Base-by-base conservation (phyloP, 2,113 vertebrate genomes). In the Dromiciops gliroides region DNA sequence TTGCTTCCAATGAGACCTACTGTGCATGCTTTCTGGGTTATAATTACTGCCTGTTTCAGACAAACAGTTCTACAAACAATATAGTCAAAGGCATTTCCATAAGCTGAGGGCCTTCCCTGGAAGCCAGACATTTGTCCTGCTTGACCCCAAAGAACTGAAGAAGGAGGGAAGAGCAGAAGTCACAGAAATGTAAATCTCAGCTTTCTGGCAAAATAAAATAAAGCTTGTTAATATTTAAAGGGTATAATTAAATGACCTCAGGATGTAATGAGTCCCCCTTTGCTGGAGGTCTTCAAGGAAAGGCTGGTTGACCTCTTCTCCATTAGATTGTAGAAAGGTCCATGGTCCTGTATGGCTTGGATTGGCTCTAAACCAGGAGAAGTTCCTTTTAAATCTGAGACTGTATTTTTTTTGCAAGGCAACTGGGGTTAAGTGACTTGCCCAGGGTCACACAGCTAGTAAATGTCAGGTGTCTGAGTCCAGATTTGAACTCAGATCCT, bases 1-100 rank as follows among this genome's bases (percentile, higher is more conserved):
- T 93, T 95, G 49, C 96, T 97, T 97, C 96, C 96, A 47, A 91
- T 95, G 53, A 94, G 94, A 97, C 89, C 96, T 97, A 96, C 97
- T 97, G 94, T 95, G 95, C 44, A 96, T 95, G 92, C 25, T 16
- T 94, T 96, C 92, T 25, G 51, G 92, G 95, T 93, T 49, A 94
- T 95, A 97, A 93, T 83, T 88, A 3, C 51, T 95, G 19, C 37
- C 3, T 53, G 3, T 92, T 51, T 90, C 37, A 93, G 48, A 31
- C 37, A 91, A 19, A 50, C 37, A 31, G 90, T 94, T 12, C 12
- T 31, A 67, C 28, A 37, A 67, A 67, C 67, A 44, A 44, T 83
- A n/a, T 22, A 44, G 7, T 23, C 67, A 44, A 83, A 83, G 6
- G 16, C 7, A 16, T 83, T 22, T 2, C n/a, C 67, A 44, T 23